These are phyloP conservation scores for Rotaria magnacalcarata DNA, from an alignment of 2,888 invertebrate species.

Conservation along the genomic window DNA sequence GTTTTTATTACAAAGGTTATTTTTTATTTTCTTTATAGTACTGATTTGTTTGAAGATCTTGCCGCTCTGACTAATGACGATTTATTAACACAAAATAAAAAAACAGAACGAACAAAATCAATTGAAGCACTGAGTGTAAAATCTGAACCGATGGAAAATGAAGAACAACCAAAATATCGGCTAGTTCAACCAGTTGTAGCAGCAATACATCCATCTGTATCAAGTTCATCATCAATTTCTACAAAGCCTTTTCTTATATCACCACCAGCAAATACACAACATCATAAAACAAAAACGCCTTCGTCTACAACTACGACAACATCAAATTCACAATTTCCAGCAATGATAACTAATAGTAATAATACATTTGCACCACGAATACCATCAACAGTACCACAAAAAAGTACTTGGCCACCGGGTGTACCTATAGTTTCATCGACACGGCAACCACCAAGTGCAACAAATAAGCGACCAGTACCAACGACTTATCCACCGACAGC, in stretches of 20 bases:
- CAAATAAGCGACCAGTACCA: not conserved
- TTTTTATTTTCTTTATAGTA: not conserved
- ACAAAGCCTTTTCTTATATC: not conserved
- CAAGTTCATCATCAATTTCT: not conserved
- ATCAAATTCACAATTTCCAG: not conserved
- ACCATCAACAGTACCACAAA: not conserved
- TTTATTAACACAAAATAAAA: not conserved
- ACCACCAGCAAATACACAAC: not conserved
- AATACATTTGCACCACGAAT: not conserved
- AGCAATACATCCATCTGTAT: not conserved
- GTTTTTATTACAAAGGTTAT: not conserved
- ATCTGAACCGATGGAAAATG: conserved; percentile 6
- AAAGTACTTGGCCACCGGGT: not conserved
- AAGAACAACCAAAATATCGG: not conserved
- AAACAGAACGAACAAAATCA: not conserved
- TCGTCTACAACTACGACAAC: not conserved
- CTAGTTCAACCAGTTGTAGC: not conserved
- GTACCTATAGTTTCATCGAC: not conserved
- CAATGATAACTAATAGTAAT: conserved; percentile 24
- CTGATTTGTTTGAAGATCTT: not conserved
- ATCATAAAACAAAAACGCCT: not conserved
- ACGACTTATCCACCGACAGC: not conserved
- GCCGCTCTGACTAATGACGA: not conserved
- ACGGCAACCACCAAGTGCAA: not conserved
- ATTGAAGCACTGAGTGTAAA: not conserved